These are phyloP conservation scores for Tamias sibiricus DNA, from an alignment of 2,113 vertebrate species.

Conservation along the genomic window DNA sequence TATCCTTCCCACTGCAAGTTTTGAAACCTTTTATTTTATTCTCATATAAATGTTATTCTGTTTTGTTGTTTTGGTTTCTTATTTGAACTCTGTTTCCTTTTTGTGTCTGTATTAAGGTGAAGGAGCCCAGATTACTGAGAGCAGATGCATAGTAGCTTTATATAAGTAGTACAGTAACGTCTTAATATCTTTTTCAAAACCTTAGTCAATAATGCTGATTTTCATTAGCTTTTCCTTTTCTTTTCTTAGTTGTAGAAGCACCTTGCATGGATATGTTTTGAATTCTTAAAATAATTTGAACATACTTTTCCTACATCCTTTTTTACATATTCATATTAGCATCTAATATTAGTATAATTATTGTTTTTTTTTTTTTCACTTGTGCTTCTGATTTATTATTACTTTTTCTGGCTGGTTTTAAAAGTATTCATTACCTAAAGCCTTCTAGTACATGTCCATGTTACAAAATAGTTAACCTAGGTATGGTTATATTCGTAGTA, in stretches of 20 bases:
- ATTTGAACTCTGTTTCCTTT: background rate
- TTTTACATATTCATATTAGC: background rate
- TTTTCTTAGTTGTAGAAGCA: background rate
- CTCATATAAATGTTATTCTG: background rate
- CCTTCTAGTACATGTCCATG: background rate
- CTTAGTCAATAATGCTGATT: background rate
- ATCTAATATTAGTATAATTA: background rate
- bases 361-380: too few relatives aligned
- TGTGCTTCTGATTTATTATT: conserved; percentile 35
- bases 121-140: background rate
- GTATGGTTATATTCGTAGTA: conserved; percentile 46
- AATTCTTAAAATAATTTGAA: conserved; percentile 35
- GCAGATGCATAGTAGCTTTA: background rate
- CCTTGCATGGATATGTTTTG: background rate
- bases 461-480: conserved; percentile 51
- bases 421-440: conserved; percentile 18
- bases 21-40: background rate
- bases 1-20: background rate
- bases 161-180: background rate
- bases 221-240: conserved; percentile 41
- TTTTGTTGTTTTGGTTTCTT: background rate
- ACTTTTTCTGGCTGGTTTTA: conserved; percentile 53
- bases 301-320: background rate
- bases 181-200: conserved; percentile 22
- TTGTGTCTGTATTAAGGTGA: background rate